phyloP scores from a whole-genome alignment of 2,113 vertebrate species.

The human region GRCh38 chr18:38146001-38146500 shows the following conservation, averaged over 20 bases:
- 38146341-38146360: neutral
- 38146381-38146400: neutral
- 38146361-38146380: neutral
- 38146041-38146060: neutral
- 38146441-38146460: neutral
- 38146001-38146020: neutral
- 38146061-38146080: neutral
- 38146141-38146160: neutral
- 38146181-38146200: slow-evolving; percentile 22
- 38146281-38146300: neutral
- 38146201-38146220: neutral
- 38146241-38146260: neutral
- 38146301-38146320: neutral
- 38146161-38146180: slow-evolving; percentile 15
- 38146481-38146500: neutral
- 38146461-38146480: neutral
- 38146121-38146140: neutral
- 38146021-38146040: neutral
- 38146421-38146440: neutral
- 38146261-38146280: neutral
- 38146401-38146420: neutral
- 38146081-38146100: neutral
- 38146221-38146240: neutral
- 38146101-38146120: neutral
- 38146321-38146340: neutral